These are phyloP conservation scores for Malacoctenus gilli DNA, from an alignment of 2,797 vertebrate genomes.

Conservation along the genomic window DNA sequence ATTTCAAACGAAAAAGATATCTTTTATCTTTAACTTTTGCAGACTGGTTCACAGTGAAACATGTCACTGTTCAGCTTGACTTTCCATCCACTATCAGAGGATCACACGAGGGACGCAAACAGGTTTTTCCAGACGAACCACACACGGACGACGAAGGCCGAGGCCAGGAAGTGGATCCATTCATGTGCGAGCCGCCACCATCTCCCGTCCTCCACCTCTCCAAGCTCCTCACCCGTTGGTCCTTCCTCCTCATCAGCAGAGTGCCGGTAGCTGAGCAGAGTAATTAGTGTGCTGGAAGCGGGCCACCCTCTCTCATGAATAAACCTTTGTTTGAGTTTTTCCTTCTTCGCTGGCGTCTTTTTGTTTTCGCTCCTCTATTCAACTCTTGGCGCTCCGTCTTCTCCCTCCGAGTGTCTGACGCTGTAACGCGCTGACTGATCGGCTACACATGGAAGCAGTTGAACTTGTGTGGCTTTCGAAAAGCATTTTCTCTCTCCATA, in stretches of 20 bases:
- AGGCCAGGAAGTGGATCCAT: constrained; percentile 31
- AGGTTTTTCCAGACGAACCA: constrained; percentile 39
- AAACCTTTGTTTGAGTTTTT: constrained; percentile 58
- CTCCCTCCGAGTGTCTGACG: constrained; percentile 14
- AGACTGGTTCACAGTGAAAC: too few relatives aligned
- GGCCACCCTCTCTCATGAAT: constrained; percentile 62
- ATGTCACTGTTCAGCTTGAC: constrained; percentile 5
- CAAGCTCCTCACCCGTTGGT: constrained; percentile 40
- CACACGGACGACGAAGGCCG: not conserved
- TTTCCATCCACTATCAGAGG: constrained; percentile 4
- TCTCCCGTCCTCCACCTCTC: constrained; percentile 26
- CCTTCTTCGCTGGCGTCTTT: constrained; percentile 34
- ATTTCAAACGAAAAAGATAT: too few relatives aligned
- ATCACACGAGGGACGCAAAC: constrained; percentile 29
- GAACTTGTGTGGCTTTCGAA: constrained; percentile 51
- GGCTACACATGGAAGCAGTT: constrained; percentile 66
- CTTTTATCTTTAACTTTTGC: too few relatives aligned
- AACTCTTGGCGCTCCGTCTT: constrained; percentile 34
- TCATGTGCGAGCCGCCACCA: constrained; percentile 26
- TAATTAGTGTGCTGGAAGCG: constrained; percentile 57
- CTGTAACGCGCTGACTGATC: constrained; percentile 22
- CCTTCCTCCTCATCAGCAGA: constrained; percentile 48
- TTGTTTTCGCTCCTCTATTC: constrained; percentile 39
- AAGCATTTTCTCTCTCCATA: too few relatives aligned
- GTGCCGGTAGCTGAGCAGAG: constrained; percentile 40